Percentiles rank a stretch among this genome's conserved stretches.
phyloP scores from a whole-genome alignment of 2,797 vertebrate genomes.

The Enteromius unitaeniatus region DNA sequence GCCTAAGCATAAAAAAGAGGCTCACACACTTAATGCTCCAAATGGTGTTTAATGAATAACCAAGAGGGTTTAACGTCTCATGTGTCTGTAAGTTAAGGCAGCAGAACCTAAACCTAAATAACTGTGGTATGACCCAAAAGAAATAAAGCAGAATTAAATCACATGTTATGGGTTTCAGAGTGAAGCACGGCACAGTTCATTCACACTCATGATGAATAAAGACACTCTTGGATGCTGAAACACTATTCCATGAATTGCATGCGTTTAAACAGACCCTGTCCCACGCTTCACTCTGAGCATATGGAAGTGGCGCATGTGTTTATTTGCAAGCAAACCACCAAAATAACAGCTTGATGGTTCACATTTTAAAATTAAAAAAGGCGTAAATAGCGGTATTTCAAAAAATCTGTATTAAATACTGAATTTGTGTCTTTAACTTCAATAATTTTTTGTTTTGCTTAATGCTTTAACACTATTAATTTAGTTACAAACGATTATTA shows the following conservation, averaged over 20 bases:
- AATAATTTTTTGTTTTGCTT: not conserved
- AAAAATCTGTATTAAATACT: not conserved
- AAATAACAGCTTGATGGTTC: not conserved
- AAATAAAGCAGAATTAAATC: not conserved
- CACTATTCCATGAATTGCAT: not conserved
- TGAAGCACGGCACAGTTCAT: not conserved
- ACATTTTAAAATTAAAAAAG: not conserved
- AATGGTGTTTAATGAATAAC: not conserved
- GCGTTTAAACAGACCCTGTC: not conserved
- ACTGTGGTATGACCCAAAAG: not conserved
- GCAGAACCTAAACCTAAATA: not conserved
- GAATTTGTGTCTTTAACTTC: not conserved
- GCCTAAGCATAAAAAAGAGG: not conserved
- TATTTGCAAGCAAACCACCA: not conserved
- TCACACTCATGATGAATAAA: not conserved
- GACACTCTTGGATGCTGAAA: not conserved
- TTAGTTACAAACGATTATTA: not conserved
- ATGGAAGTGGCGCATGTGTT: not conserved
- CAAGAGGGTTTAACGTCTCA: not conserved
- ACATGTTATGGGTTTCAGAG: not conserved
- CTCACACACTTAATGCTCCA: conserved; percentile 7
- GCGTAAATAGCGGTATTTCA: not conserved
- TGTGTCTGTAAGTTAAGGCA: not conserved
- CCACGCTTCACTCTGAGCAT: not conserved
- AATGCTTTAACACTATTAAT: not conserved